phyloP scores from a whole-genome alignment of 2,888 invertebrate species.

The Vesta saturnalis region DNA sequence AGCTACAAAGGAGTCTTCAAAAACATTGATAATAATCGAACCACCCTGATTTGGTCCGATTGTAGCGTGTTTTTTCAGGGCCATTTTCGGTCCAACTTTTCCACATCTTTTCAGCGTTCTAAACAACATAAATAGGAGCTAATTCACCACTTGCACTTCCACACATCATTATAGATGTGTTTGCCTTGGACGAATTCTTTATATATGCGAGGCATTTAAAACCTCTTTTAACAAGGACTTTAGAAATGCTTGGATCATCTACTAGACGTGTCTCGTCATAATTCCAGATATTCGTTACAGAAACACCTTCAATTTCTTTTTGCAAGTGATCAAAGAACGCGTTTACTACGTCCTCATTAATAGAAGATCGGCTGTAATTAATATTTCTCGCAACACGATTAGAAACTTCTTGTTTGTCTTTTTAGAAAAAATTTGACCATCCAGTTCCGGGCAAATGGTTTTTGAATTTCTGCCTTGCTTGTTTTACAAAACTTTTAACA shows the following conservation, averaged over 20 bases:
- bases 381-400: neutral
- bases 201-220: neutral
- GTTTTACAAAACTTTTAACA: neutral
- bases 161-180: conserved; percentile 9
- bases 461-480: neutral
- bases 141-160: conserved; percentile 9
- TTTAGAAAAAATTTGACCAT: neutral
- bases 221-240: neutral
- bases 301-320: no score
- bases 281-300: neutral
- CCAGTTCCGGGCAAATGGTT: neutral
- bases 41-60: conserved; percentile 7
- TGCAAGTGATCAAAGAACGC: no score
- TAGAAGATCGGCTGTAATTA: neutral
- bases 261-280: neutral
- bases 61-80: neutral
- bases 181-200: conserved; percentile 1
- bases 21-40: conserved; percentile 1
- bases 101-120: conserved; percentile 8
- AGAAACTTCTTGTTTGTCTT: neutral
- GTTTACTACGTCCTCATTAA: neutral
- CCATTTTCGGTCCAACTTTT: no score
- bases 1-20: neutral
- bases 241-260: no score
- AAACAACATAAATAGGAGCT: neutral